Percentiles rank a stretch among this genome's conserved stretches.
These are phyloP conservation scores for Phylloscopus whistleri DNA, from an alignment of 2,113 vertebrate species.

Conservation along the genomic window DNA sequence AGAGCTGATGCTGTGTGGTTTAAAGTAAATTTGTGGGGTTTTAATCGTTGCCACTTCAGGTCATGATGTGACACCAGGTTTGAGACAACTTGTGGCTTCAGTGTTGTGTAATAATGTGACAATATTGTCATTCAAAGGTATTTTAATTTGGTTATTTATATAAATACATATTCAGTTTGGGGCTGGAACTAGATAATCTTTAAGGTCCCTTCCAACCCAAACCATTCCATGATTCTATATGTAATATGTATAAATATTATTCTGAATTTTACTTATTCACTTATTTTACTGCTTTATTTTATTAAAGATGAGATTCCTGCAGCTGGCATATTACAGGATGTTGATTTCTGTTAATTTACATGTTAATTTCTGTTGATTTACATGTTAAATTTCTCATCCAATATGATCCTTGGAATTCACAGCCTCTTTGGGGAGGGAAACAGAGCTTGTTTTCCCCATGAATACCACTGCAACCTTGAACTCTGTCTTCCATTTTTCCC, in stretches of 20 bases:
- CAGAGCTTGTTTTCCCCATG: background rate
- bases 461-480: background rate
- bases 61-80: background rate
- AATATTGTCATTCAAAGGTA: background rate
- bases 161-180: background rate
- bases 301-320: background rate
- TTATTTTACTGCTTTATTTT: background rate
- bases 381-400: background rate
- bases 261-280: background rate
- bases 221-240: background rate
- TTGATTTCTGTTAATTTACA: background rate
- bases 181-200: background rate
- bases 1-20: background rate
- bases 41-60: background rate
- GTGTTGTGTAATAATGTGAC: background rate
- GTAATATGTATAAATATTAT: background rate
- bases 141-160: background rate
- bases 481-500: background rate
- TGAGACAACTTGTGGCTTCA: background rate
- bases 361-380: too few species aligned
- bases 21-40: background rate
- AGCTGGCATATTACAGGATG: background rate
- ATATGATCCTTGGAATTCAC: background rate
- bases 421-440: fast-evolving
- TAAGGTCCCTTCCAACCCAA: background rate